Conservation (phyloP, 2,113 vertebrate genomes). For the Clarias gariepinus region DNA sequence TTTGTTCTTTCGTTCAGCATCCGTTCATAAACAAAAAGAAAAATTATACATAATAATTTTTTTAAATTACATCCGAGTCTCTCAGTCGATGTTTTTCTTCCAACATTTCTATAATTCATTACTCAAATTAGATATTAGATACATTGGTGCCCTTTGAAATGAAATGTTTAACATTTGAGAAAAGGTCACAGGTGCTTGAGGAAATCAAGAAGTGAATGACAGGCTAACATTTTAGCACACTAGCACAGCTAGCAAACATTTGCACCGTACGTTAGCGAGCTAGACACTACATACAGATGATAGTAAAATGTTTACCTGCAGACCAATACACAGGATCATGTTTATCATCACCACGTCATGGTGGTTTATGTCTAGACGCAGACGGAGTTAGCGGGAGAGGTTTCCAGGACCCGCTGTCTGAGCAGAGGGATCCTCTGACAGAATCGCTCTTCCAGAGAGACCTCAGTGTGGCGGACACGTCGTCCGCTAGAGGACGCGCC, state of each 20-base stretch:
- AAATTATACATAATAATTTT: neutral
- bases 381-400: slow-evolving; percentile 71
- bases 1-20: slow-evolving; percentile 41
- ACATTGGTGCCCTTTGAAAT: too few species aligned
- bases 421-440: slow-evolving; percentile 51
- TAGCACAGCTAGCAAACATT: neutral
- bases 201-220: neutral
- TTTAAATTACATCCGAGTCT: neutral
- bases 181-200: neutral
- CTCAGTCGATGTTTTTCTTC: neutral
- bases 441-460: slow-evolving; percentile 22
- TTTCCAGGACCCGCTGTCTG: slow-evolving; percentile 72
- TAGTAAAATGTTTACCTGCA: neutral
- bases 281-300: neutral
- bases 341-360: too few species aligned
- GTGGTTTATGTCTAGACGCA: slow-evolving; percentile 66
- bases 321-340: neutral
- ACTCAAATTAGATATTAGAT: neutral
- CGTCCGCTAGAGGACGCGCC: slow-evolving; percentile 51
- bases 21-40: neutral
- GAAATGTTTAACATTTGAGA: neutral
- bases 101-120: neutral
- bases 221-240: neutral
- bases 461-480: neutral
- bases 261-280: neutral